Conservation (phyloP, 2,888 invertebrate species). For the Dryococelus australis region DNA sequence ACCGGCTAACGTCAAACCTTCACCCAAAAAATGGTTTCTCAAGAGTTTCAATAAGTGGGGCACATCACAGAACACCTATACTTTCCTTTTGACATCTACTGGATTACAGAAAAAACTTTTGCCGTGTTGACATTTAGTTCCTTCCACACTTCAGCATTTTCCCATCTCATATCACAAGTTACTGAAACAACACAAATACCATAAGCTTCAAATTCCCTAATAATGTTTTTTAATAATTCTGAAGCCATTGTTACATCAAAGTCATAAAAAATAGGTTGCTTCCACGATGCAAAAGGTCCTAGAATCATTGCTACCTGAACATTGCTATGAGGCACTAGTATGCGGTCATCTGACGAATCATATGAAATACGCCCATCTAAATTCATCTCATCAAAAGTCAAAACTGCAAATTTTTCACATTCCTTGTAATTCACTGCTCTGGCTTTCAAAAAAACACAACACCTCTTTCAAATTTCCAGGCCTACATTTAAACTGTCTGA, state of each 20-base stretch:
- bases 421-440: too few species aligned
- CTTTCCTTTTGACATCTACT: too few species aligned
- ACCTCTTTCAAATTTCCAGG: conserved; percentile 20
- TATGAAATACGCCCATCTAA: background rate
- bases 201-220: background rate
- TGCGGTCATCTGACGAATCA: conserved; percentile 11
- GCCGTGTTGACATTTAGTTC: too few species aligned
- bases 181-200: background rate
- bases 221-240: background rate
- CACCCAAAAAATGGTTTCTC: too few species aligned
- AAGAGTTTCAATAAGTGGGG: too few species aligned
- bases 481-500: background rate
- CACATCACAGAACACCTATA: too few species aligned
- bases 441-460: conserved; percentile 4
- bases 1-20: too few species aligned
- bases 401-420: too few species aligned
- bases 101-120: too few species aligned
- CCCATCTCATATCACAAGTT: conserved; percentile 21
- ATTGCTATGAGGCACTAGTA: conserved; percentile 18
- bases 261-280: background rate
- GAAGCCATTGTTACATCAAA: background rate
- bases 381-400: too few species aligned
- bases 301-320: background rate
- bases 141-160: conserved; percentile 18
- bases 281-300: background rate